These are phyloP conservation scores for Carcinoscorpius rotundicauda DNA, from an alignment of 1,140 invertebrate species.

Conservation along the genomic window DNA sequence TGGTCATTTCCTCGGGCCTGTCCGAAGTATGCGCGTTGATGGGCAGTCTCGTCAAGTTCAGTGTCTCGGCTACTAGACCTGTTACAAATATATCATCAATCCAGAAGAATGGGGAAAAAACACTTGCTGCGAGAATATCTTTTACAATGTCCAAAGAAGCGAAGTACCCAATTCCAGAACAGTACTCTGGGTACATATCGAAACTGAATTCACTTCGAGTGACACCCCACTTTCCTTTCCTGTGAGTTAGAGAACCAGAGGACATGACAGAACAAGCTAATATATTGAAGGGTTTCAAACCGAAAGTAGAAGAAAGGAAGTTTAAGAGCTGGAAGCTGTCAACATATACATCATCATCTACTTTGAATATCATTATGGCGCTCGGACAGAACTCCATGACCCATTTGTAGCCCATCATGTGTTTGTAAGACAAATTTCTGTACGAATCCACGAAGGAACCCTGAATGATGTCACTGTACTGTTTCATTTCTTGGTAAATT, in stretches of 20 bases:
- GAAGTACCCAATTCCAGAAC: slow-evolving; percentile 20
- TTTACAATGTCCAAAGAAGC: slow-evolving; percentile 8
- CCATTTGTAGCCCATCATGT: slow-evolving; percentile 73
- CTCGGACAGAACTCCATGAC: slow-evolving; percentile 45
- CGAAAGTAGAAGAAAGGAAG: background rate
- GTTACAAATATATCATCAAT: slow-evolving; percentile 42
- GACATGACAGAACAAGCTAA: slow-evolving; percentile 17
- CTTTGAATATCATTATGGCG: slow-evolving; percentile 60
- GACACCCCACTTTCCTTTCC: slow-evolving; percentile 15
- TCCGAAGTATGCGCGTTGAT: slow-evolving; percentile 12
- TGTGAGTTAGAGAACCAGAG: slow-evolving; percentile 7
- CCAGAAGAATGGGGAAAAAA: slow-evolving; percentile 28
- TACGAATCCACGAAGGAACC: slow-evolving; percentile 63
- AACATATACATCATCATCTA: slow-evolving; percentile 74
- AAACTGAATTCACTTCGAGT: slow-evolving; percentile 7
- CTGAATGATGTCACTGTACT: slow-evolving; percentile 30
- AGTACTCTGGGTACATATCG: slow-evolving; percentile 16
- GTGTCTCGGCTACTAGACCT: slow-evolving; percentile 31
- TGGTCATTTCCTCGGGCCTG: slow-evolving; percentile 5
- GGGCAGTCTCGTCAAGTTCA: slow-evolving; percentile 4
- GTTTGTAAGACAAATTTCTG: slow-evolving; percentile 68
- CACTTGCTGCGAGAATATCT: slow-evolving; percentile 2
- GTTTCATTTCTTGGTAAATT: slow-evolving; percentile 21
- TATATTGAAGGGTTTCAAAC: slow-evolving; percentile 8
- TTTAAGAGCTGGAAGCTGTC: slow-evolving; percentile 48